Base-by-base conservation (phyloP, 2,888 invertebrate species). In the Teleiodes luculella region DNA sequence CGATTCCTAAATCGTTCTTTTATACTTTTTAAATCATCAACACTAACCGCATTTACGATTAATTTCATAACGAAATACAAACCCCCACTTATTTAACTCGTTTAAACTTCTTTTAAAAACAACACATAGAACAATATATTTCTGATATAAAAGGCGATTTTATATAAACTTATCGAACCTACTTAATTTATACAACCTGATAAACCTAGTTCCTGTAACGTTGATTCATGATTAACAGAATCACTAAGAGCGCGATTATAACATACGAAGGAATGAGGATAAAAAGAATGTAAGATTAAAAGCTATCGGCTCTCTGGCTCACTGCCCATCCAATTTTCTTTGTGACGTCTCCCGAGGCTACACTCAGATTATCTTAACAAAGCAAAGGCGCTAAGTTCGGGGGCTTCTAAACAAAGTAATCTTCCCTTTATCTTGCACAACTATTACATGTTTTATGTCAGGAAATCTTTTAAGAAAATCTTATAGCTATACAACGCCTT, bases 281-380 rank as follows among this genome's bases (percentile, higher is more conserved):
- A 83, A 86, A 86, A 85, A 83, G 82, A 83, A 78, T 80, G 65
- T 68, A 73, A 79, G 80, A 87, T 86, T 88, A 86, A 86, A 85
- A 83, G 84, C 80, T 78, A 88, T 86, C 87, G 87, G 86, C 86
- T 76, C 80, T 74, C 84, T 87, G 87, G 86, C 86, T 76, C 80
- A 76, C 84, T 87, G 87, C 88, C 87, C 86, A 88, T 88, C 87
- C 87, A 86, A 89, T 89, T 85, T 88, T 83, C 87, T 88, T 87
- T 88, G 87, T 86, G 85, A 86, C 78, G 84, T 84, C 86, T 78
- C 84, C 39, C 52, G 85, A 81, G 86, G 70, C 76, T 74, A 67
- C 75, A 75, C 78, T 74, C 72, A 83, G 86, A 88, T 89, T 83
- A 87, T 87, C 86, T 83, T 82, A 87, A 83, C 86, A 88, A 86